Evolutionary conservation across 2,113 vertebrate genomes (phyloP), one percentile per base, ranked within the genome.

Genomic region (Meleagris gallopavo): DNA sequence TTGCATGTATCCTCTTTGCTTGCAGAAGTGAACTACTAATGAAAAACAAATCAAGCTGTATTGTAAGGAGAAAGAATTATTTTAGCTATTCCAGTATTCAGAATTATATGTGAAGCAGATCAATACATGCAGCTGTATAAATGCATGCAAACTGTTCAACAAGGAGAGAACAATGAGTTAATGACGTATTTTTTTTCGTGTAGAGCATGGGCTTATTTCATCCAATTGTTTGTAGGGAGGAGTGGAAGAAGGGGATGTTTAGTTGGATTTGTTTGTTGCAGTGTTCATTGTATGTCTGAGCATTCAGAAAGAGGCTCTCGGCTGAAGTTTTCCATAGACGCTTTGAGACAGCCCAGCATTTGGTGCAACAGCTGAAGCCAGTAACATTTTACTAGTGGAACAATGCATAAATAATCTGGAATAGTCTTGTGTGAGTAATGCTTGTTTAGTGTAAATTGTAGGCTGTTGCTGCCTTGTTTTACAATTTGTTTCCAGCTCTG

Each of bases 361-460:
- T 81, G 78, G 45, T 62, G 30, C 4, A n/a, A 60, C 80, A 94
- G 83, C 67, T 95, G 87, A 94, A 86, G 67, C 55, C 80, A 66
- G 20, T 46, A 46, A 66, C 40, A 22, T 46, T 67, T 89, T 84
- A 21, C 18, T 20, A 52, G 40, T 40, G 58, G 76, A 92, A 91
- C 50, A 65, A 46, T 66, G 71, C 43, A 40, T 92, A 77, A 89
- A 80, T 93, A 52, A 72, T 93, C 83, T 85, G 72, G 36, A 91
- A 88, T 85, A 52, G 52, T 72, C 77, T 70, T 70, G 36, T 89
- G 45, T 45, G 83, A 89, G 71, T 73, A 74, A 5, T 46, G 16
- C 83, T 89, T 95, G 38, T 88, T 82, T 77, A 72, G 19, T 73
- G 14, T 74, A 82, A 93, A 48, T 75, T 79, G 62, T 88, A 65